Evolutionary conservation across 1,140 invertebrate species (phyloP), one percentile per base, ranked within the genome.

Genomic region (Drosophila tropicalis): DNA sequence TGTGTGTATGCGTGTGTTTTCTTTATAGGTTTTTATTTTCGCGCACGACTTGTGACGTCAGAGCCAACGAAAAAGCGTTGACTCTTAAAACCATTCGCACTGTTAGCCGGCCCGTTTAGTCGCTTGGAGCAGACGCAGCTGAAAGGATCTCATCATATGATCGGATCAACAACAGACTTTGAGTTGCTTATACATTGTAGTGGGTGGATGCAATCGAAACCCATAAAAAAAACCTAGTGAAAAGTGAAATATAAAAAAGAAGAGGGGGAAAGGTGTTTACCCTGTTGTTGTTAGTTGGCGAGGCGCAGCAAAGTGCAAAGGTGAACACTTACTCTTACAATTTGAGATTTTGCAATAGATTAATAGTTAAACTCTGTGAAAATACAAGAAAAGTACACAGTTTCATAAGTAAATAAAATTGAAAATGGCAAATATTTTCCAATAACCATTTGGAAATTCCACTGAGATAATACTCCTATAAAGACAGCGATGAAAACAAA

Each of bases 21-120:
- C 64, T 56, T 64, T 66, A 34, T 76, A 57, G 39, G 40, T 40
- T 76, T 67, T 51, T 65, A 67, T 54, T 67, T 81, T 77, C 68
- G 62, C 60, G 47, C 41, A 64, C 69, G 78, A 54, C 55, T 36
- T 19, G 74, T 77, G 77, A 80, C 77, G 75, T 80, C 78, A 74
- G 47, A 62, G 57, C 44, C 67, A 44, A 41, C 13, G 41, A 70
- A 69, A 68, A 70, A 75, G 62, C 58, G 72, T 72, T 56, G 62
- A 47, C 58, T 62, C 77, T 83, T 83, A 83, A 79, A 83, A 83
- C 61, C 72, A 47, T 36, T 22, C 56, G 51, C 19, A n/a, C 32
- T 47, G 55, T 36, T 57, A 57, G 40, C 62, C 68, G 58, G 47
- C 67, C 55, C 62, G 68, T 57, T 83, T 76, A 83, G 80, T 83